Evolutionary conservation across 2,113 vertebrate genomes (phyloP), one percentile per base, ranked within the genome.

Genomic region (Clarias batrachus): DNA sequence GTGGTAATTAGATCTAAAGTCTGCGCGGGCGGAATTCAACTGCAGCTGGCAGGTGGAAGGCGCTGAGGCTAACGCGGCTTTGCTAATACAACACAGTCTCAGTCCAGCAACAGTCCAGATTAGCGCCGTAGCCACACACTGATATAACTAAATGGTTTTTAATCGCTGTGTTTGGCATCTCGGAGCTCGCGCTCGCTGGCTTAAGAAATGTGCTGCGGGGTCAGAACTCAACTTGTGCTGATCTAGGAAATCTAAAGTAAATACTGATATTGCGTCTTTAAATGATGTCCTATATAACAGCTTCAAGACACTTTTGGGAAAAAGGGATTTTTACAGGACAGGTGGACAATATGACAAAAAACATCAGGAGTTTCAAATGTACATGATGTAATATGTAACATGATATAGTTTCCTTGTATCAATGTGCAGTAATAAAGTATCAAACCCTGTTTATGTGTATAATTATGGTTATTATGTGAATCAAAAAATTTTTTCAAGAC

Each of bases 1-100:
- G 91, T 57, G 91, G 92, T 94, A 94, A 95, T 95, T 94, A 94
- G 91, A 91, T 92, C 93, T 89, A 88, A 93, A 90, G 92, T 92
- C 91, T 89, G 92, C 90, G 93, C 90, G 60, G 37, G 71, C 63
- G 85, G 92, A 91, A 93, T 92, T 89, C 76, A 92, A 91, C 89
- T 92, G 91, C 92, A 95, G 93, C 94, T 95, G 92, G 92, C 91
- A 92, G 93, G 87, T 91, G 92, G 89, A 90, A 91, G 90, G 62
- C 21, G 0, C 13, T 7, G 33, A 84, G 80, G 74, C 80, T 87
- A 82, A 76, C 23, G 37, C 76, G 82, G 79, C 78, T 85, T 17
- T 59, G 56, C 57, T 86, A 88, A 80, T 66, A 80, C 80, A 89
- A 81, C 80, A 70, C 62, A 25, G 66, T 41, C 79, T 89, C 87